Base-by-base conservation (phyloP, 2,113 vertebrate genomes). In the Seriola dumerili region DNA sequence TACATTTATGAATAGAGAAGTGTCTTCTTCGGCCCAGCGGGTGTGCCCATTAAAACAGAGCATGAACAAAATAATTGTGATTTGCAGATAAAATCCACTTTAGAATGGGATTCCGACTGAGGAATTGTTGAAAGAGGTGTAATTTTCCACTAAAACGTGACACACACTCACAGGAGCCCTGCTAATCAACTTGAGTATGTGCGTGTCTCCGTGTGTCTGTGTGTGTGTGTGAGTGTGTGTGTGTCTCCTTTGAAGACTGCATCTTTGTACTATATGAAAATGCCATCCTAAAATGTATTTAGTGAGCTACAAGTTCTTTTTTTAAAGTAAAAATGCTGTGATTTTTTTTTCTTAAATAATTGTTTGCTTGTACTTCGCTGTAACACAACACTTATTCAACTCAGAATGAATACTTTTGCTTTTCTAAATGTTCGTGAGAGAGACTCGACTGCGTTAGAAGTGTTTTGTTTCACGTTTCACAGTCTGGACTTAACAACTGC, bases 21-120 rank as follows among this genome's bases (percentile, higher is more conserved):
- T 92, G 94, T 92, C 93, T 95, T 93, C 93, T 94, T 91, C 87
- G 87, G 92, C 95, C 85, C 94, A 91, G 94, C 89, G 89, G 95
- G 95, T 80, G 91, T 84, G 90, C 90, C 93, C 94, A 95, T 95
- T 95, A 96, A 94, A 94, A 93, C 88, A 79, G 93, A 93, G 93
- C 93, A 95, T 93, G 91, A 95, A 94, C 93, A 94, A 95, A 95
- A 95, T 95, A 95, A 95, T 96, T 96, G 94, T 95, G 93, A 95
- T 96, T 93, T 94, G 92, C 94, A 91, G 92, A 95, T 94, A 94
- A 94, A 96, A 96, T 94, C 90, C 91, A 94, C 91, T 93, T 92
- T 83, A 85, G 85, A 92, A 94, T 91, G 85, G 92, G 88, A 92
- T 92, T 94, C 95, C 94, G 70, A 94, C 94, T 90, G 95, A 94